These are phyloP conservation scores for Nymphalis urticae DNA, from an alignment of 2,888 invertebrate species.

Conservation along the genomic window DNA sequence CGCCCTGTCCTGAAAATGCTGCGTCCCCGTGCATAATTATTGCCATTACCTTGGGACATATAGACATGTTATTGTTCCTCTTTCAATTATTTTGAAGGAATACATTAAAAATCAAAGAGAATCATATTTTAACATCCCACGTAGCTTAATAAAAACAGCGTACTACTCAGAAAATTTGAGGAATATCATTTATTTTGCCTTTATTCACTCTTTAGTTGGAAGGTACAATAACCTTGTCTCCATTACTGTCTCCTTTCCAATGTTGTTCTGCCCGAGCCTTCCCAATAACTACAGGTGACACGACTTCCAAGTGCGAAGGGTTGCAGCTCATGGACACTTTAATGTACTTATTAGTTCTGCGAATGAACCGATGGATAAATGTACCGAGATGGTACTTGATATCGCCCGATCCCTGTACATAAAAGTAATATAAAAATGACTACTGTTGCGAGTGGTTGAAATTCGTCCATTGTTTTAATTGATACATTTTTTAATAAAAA, in stretches of 20 bases:
- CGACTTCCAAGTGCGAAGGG: conserved; percentile 97
- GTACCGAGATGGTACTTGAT: conserved; percentile 97
- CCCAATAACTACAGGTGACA: conserved; percentile 92
- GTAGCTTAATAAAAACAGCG: too few species aligned
- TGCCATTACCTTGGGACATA: conserved; percentile 77
- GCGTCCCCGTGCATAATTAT: conserved; percentile 87
- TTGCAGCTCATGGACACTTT: conserved; percentile 95
- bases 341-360: conserved; percentile 88
- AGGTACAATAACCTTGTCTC: conserved; percentile 75
- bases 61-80: too few species aligned
- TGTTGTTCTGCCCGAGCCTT: conserved; percentile 94
- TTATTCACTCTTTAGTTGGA: not conserved
- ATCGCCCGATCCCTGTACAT: conserved; percentile 88
- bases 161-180: not conserved
- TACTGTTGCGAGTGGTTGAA: not conserved
- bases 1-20: conserved; percentile 85
- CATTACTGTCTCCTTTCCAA: conserved; percentile 88
- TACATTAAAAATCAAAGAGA: too few species aligned
- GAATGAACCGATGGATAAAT: conserved; percentile 88
- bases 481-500: not conserved
- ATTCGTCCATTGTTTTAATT: not conserved
- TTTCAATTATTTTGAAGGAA: too few species aligned
- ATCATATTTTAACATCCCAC: too few species aligned
- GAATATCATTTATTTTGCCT: not conserved
- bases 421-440: not conserved